A percentile compares a stretch with the other conserved stretches of the same genome.
phyloP scores from a whole-genome alignment of 2,113 vertebrate genomes.

The Tonatia bakeri region DNA sequence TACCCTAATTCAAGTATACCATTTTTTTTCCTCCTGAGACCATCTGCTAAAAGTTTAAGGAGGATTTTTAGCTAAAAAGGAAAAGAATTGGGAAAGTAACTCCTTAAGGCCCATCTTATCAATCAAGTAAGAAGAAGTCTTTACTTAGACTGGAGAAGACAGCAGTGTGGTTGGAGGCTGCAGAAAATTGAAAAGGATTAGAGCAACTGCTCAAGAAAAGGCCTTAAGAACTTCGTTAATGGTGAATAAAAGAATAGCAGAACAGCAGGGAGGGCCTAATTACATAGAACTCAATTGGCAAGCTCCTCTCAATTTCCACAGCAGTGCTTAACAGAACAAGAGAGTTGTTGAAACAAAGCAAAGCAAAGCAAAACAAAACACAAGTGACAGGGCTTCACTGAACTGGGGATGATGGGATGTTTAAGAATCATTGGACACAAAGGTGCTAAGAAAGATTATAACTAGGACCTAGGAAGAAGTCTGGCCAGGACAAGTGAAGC shows the following conservation, averaged over 20 bases:
- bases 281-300: constrained; percentile 15
- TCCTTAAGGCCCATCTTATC: neutral
- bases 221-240: constrained; percentile 45
- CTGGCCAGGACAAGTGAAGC: neutral
- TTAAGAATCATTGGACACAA: neutral
- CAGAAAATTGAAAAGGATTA: constrained; percentile 28
- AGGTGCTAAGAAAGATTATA: neutral
- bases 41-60: neutral
- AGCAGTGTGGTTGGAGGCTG: neutral
- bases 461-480: neutral
- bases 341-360: constrained; percentile 25
- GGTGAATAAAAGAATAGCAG: neutral
- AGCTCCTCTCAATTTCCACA: constrained; percentile 27
- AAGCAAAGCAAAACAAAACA: neutral
- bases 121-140: neutral
- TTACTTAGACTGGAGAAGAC: neutral
- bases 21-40: neutral
- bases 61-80: neutral
- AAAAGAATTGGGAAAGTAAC: neutral
- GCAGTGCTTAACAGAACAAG: neutral
- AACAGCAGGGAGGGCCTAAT: neutral
- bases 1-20: neutral
- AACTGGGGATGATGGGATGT: neutral
- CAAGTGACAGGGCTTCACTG: neutral
- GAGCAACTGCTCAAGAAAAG: constrained; percentile 41